Conservation (phyloP, 2,797 vertebrate species). For the Microctenopoma lineatum region DNA sequence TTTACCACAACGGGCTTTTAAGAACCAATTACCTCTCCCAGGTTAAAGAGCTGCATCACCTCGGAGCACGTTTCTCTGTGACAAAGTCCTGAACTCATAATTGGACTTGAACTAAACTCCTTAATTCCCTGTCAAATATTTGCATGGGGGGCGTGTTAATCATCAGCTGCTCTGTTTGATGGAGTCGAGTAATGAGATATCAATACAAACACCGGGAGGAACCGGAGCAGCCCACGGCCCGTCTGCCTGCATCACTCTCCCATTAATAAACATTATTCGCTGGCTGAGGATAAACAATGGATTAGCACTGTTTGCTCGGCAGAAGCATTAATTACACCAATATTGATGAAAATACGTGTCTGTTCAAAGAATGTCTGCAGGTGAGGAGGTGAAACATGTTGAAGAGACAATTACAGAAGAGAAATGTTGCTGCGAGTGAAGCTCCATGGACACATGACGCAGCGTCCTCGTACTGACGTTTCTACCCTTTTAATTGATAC, state of each 20-base stretch:
- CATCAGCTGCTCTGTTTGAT: conserved; percentile 26
- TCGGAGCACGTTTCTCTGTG: not conserved
- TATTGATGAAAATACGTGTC: conserved; percentile 31
- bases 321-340: conserved; percentile 38
- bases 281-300: conserved; percentile 42
- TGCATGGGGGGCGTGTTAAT: conserved; percentile 5
- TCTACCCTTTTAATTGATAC: not conserved
- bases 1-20: not conserved
- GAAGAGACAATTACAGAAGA: conserved; percentile 24
- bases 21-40: not conserved
- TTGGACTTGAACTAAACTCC: conserved; percentile 16
- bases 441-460: not conserved
- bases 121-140: not conserved
- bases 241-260: not conserved
- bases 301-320: conserved; percentile 54
- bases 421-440: too few species aligned
- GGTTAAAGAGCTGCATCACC: not conserved
- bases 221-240: conserved; percentile 6
- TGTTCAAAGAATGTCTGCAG: not conserved
- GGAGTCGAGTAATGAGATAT: conserved; percentile 46
- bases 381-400: conserved; percentile 10
- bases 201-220: conserved; percentile 23
- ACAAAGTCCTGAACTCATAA: conserved; percentile 24
- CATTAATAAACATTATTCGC: conserved; percentile 41
- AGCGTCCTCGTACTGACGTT: not conserved